Evolutionary conservation across 2,888 invertebrate genomes (phyloP).

Genomic region (Tribolium freemani): DNA sequence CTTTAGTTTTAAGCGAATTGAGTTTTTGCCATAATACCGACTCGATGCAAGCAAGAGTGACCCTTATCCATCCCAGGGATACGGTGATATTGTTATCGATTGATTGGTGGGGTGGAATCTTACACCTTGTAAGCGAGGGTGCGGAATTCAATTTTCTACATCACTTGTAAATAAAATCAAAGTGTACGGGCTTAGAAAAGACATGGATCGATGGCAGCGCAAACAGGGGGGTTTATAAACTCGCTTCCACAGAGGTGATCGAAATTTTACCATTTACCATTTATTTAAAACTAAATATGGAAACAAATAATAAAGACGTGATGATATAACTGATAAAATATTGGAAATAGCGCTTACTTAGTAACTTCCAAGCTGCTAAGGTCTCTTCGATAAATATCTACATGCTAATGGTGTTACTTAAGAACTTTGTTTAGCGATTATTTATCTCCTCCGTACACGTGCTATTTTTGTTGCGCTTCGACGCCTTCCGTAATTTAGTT

Average conservation of each 20-base stretch:
- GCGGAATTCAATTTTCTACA: slow-evolving; percentile 70
- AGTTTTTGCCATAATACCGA: slow-evolving; percentile 59
- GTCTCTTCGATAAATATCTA: slow-evolving; percentile 56
- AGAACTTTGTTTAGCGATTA: slow-evolving; percentile 46
- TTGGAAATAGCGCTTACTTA: slow-evolving; percentile 8
- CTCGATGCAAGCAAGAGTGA: slow-evolving; percentile 37
- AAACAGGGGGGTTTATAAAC: slow-evolving; percentile 29
- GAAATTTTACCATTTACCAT: neutral
- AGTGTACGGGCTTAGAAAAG: slow-evolving; percentile 60
- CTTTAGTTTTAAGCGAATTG: slow-evolving; percentile 61
- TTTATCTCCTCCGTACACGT: slow-evolving; percentile 50
- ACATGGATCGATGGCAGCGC: slow-evolving; percentile 57
- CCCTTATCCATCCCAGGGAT: slow-evolving; percentile 27
- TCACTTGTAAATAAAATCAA: slow-evolving; percentile 69
- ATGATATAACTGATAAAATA: neutral
- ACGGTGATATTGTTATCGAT: slow-evolving; percentile 57
- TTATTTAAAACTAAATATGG: too few species aligned
- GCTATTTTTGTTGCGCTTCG: slow-evolving; percentile 29
- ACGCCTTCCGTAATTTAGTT: slow-evolving; percentile 18
- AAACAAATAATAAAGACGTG: neutral
- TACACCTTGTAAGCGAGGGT: slow-evolving; percentile 63
- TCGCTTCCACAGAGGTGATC: neutral
- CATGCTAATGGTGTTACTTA: slow-evolving; percentile 60
- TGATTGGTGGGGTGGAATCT: slow-evolving; percentile 60
- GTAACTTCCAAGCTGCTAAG: slow-evolving; percentile 27